These are phyloP conservation scores for Lissocephala sabroskyi DNA, from an alignment of 2,888 invertebrate species.

Conservation along the genomic window DNA sequence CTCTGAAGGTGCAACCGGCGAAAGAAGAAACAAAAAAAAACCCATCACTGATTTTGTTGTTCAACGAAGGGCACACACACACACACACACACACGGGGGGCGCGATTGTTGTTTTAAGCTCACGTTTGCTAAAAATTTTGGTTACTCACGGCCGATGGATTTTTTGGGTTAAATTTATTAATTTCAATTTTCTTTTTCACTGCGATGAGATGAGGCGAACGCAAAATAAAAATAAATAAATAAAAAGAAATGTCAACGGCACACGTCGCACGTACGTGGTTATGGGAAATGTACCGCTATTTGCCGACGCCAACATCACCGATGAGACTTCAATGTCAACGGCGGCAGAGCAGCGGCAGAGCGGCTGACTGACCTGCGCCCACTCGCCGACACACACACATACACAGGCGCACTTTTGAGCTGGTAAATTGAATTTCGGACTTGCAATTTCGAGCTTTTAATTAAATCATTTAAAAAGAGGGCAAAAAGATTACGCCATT, in stretches of 20 bases:
- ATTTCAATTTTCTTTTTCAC: no score
- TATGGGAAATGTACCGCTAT: neutral
- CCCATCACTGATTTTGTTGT: no score
- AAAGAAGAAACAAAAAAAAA: constrained; percentile 2
- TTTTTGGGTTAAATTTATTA: no score
- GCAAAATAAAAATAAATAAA: neutral
- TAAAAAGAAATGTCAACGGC: constrained; percentile 14
- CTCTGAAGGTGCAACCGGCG: neutral
- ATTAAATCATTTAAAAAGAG: constrained; percentile 58
- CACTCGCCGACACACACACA: neutral
- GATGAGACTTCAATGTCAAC: constrained; percentile 36
- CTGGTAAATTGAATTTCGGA: constrained; percentile 55
- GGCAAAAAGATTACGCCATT: constrained; percentile 58
- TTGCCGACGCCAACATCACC: neutral
- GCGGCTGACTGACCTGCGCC: constrained; percentile 1
- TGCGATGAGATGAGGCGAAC: neutral
- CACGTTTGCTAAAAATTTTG: neutral
- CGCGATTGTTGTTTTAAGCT: no score
- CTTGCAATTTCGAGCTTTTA: constrained; percentile 53
- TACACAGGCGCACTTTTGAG: constrained; percentile 22
- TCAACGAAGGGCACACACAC: neutral
- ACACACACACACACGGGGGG: no score
- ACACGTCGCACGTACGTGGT: constrained; percentile 35
- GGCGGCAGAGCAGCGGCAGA: constrained; percentile 7
- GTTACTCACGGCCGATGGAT: no score